Evolutionary conservation across 2,888 invertebrate genomes (phyloP), one percentile per base, ranked within the genome.

Genomic region (Dioctria linearis): DNA sequence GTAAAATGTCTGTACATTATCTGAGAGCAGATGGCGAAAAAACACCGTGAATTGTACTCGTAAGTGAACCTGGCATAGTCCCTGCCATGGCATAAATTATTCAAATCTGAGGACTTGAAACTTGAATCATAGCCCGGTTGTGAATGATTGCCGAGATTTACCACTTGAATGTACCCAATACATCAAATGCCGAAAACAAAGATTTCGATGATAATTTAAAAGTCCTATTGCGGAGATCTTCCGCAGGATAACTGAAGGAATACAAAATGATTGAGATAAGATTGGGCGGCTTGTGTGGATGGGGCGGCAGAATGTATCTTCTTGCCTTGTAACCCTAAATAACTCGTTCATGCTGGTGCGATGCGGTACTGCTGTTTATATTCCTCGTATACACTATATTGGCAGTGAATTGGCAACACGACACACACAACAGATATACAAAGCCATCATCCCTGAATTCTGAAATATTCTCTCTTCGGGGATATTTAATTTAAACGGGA

Each of bases 61-160:
- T 46, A 43, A 67, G 67, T 13, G 54, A 39, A 39, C 40, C 39
- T 63, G 46, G 11, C 4, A 57, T 43, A 4, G 67, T 46, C 71
- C 9, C 25, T 37, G 71, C 25, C 40, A 11, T 40, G 13, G 71
- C 51, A 71, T 71, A 71, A 71, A 71, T 71, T 71, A 71, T 71
- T 71, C 71, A 71, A 71, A 71, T 71, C 71, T 25, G 25, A 71
- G 71, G 71, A 71, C 51, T 51, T 54, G 71, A 71, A 51, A 46
- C 71, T 25, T 25, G 25, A 25, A 25, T 25, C 25, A 25, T 25
- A 25, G 71, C 51, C 49, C 51, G 9, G 51, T n/a, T 49, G 51
- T 71, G 51, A 71, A 71, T 71, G 71, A 71, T 71, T 71, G 71
- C 71, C 51, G 54, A 71, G 71, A 71, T 71, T 71, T 71, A 37